Percentiles rank a stretch among this genome's conserved stretches.
These are phyloP conservation scores for Acestrorhynchus altus DNA, from an alignment of 2,797 vertebrate species.

Conservation along the genomic window DNA sequence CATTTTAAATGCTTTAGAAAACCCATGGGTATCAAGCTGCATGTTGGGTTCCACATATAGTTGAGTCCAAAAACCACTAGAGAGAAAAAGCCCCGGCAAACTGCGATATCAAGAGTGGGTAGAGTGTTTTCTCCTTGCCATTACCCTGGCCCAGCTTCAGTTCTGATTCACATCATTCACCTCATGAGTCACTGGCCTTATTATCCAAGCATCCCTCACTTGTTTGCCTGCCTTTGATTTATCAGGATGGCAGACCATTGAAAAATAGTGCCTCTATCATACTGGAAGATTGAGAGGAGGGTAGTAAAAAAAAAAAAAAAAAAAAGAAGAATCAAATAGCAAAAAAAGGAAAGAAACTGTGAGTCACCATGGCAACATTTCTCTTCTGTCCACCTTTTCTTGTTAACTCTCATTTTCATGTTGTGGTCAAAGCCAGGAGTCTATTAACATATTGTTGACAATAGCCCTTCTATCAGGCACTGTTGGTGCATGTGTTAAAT, in stretches of 20 bases:
- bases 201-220: conserved; percentile 24
- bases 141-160: background rate
- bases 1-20: background rate
- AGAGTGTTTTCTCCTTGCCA: background rate
- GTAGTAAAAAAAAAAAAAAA: conserved; percentile 1
- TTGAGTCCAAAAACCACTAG: background rate
- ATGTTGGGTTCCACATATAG: background rate
- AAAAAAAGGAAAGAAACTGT: conserved; percentile 20
- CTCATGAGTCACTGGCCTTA: conserved; percentile 25
- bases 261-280: conserved; percentile 38
- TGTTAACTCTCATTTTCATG: conserved; percentile 34
- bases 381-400: conserved; percentile 40
- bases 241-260: conserved; percentile 22
- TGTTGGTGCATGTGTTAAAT: background rate
- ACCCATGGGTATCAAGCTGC: background rate
- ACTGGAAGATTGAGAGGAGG: conserved; percentile 25
- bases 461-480: background rate
- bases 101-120: conserved; percentile 14
- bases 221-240: conserved; percentile 41
- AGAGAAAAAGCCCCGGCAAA: background rate
- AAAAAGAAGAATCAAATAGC: conserved; percentile 23
- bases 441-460: conserved; percentile 12
- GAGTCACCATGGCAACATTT: conserved; percentile 56
- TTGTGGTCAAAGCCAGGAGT: conserved; percentile 11
- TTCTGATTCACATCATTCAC: conserved; percentile 13